Evolutionary conservation across 2,113 vertebrate species (phyloP), one percentile per base, ranked within the genome.

Genomic region (Upupa epops): DNA sequence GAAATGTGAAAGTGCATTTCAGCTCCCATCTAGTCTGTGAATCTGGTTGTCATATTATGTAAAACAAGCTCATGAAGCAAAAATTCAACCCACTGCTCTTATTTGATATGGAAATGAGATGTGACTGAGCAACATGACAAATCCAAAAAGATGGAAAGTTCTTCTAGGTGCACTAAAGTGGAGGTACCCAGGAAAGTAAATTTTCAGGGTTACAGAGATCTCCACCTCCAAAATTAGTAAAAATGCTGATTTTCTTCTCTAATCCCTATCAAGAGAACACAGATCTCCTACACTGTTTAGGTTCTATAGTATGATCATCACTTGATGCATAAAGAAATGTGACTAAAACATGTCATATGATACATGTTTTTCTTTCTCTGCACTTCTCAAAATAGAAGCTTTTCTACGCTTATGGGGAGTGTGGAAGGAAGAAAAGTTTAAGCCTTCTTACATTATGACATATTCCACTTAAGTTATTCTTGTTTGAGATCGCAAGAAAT

Each of bases 61-160:
- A 69, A 86, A 89, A 90, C 15, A 81, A 86, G 31, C 2, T 89
- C 28, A 52, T 25, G 22, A 48, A 86, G 66, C 16, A 86, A 71
- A 68, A 84, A 24, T 6, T 34, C 52, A 75, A 37, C 7, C 32
- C 15, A 20, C 4, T 78, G 21, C 18, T 72, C 54, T 78, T 29
- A n/a, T 26, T 11, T 16, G 28, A 51, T 10, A 65, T 0, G 16
- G 22, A 72, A 84, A 64, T 2, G 1, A 64, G 54, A 61, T 75
- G 56, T 9, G 31, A 8, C 13, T 88, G 34, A n/a, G 34, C 29
- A 86, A 49, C 17, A 29, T 11, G 36, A 52, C 6, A 58, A 56
- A 19, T 4, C 8, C 8, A 31, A 84, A 42, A 31, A 80, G 25
- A 45, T 3, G 5, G 25, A 70, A 90, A 13, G 22, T 48, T 40